A percentile compares a stretch with the other conserved stretches of the same genome.
These are phyloP conservation scores for Hiodon tergisus DNA, from an alignment of 2,113 vertebrate species.

Conservation along the genomic window DNA sequence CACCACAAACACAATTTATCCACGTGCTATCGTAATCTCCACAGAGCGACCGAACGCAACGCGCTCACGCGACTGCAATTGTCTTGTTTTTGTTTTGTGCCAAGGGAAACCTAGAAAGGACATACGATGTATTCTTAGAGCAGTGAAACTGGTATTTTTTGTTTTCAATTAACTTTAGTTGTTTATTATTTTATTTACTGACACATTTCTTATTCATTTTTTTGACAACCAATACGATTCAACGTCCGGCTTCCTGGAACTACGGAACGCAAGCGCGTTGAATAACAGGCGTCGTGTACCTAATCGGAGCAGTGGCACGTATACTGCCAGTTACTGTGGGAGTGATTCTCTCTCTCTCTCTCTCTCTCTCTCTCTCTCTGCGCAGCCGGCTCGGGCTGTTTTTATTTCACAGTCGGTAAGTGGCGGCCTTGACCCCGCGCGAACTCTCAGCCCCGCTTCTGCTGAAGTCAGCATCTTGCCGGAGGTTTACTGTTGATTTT, in stretches of 20 bases:
- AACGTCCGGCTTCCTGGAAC: too few relatives aligned
- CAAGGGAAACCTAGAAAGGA: background rate
- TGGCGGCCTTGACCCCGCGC: constrained; percentile 25
- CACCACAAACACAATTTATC: background rate
- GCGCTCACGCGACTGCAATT: background rate
- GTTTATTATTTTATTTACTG: too few relatives aligned
- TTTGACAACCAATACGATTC: too few relatives aligned
- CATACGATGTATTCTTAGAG: background rate
- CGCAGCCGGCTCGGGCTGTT: constrained; percentile 16
- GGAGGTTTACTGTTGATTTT: constrained; percentile 31
- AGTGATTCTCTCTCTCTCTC: background rate
- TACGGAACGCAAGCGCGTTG: too few relatives aligned
- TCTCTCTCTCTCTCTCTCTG: background rate
- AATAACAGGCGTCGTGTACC: too few relatives aligned
- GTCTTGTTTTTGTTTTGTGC: background rate
- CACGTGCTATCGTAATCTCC: background rate
- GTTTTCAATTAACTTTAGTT: background rate
- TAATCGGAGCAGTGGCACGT: too few relatives aligned
- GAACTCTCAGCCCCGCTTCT: constrained; percentile 20
- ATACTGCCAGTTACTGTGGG: background rate
- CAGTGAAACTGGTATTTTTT: background rate
- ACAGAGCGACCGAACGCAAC: too few relatives aligned
- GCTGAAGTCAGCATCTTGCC: constrained; percentile 31
- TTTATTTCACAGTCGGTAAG: constrained; percentile 28
- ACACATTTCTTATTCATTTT: too few relatives aligned